phyloP scores from a whole-genome alignment of 1,140 invertebrate genomes.

The Arctopsyche grandis region DNA sequence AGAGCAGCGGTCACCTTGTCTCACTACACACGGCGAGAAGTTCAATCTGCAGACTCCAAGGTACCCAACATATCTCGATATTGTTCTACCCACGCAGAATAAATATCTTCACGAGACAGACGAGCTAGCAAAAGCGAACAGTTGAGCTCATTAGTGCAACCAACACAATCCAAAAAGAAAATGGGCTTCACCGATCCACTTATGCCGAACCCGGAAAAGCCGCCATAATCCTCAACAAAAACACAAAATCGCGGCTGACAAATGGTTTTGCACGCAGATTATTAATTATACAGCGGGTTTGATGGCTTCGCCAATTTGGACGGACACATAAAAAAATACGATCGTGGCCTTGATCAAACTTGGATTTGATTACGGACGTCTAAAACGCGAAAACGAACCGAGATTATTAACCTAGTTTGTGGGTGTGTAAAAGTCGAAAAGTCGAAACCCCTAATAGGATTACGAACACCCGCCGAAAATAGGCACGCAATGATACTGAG shows the following conservation, averaged over 20 bases:
- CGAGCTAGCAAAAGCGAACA: not conserved
- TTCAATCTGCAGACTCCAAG: constrained; percentile 12
- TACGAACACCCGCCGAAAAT: constrained; percentile 19
- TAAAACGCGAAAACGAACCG: not conserved
- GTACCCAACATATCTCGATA: not conserved
- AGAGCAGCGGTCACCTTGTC: constrained; percentile 9
- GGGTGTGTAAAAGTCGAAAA: constrained; percentile 9
- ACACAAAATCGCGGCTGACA: no score
- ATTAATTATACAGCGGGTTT: no score
- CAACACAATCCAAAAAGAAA: not conserved
- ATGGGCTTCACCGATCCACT: not conserved
- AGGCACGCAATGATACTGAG: not conserved
- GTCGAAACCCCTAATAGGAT: constrained; percentile 27
- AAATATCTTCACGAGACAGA: not conserved
- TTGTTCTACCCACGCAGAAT: constrained; percentile 24
- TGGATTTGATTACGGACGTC: not conserved
- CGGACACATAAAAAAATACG: no score
- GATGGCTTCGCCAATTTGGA: no score
- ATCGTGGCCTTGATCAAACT: not conserved
- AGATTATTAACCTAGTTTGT: constrained; percentile 27
- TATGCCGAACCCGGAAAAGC: not conserved
- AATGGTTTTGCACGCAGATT: no score
- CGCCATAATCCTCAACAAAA: not conserved
- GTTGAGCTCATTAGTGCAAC: no score
- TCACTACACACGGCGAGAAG: not conserved